Evolutionary conservation across 92 coral and sea anemone species (phyloP).

Genomic region (Phenganax marumi): DNA sequence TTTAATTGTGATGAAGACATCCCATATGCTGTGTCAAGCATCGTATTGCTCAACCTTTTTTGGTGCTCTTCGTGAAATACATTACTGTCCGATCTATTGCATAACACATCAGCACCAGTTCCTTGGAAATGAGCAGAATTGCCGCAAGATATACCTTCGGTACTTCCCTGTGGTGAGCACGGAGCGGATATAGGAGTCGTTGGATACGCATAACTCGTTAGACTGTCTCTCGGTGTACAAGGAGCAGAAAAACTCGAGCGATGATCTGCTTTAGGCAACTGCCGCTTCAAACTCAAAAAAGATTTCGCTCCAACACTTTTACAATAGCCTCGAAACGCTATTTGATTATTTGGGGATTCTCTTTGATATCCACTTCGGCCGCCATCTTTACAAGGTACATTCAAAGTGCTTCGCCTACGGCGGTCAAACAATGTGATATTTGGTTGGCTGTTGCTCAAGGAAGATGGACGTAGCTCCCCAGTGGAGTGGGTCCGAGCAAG

Average conservation of each 20-base stretch:
- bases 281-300: neutral
- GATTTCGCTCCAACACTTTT: neutral
- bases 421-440: neutral
- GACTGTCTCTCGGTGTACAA: neutral
- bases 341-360: neutral
- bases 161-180: neutral
- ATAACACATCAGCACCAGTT: neutral
- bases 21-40: neutral
- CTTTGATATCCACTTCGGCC: neutral
- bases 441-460: neutral
- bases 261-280: neutral
- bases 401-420: neutral
- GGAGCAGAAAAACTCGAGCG: slow-evolving; percentile 3
- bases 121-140: neutral
- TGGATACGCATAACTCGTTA: neutral
- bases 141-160: neutral
- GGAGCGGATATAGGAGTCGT: neutral
- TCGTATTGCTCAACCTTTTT: neutral
- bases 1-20: neutral
- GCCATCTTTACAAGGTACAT: neutral
- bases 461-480: neutral
- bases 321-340: neutral
- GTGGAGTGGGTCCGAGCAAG: slow-evolving; percentile 3
- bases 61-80: neutral
- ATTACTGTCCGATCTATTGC: neutral